Evolutionary conservation across 2,888 invertebrate species (phyloP), one percentile per base, ranked within the genome.

Genomic region (Gasteruption jaculator): DNA sequence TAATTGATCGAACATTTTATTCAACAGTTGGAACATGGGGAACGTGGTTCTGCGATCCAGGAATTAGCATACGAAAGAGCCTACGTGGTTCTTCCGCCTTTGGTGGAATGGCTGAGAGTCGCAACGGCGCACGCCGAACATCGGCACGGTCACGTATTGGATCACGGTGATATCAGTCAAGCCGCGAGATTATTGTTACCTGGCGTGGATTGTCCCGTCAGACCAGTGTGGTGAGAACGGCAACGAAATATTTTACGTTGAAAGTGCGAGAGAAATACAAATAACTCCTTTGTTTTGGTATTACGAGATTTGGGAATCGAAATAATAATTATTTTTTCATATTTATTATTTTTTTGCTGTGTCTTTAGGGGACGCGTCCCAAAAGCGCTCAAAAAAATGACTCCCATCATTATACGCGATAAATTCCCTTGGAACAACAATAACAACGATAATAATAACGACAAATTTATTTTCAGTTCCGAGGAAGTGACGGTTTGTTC

Each of bases 61-160:
- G 86, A 86, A 56, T 74, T 91, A 50, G 89, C 90, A 68, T 90
- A 89, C 49, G 89, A 88, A 72, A 78, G 91, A 38, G 90, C 91
- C 1, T 91, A 90, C 55, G 86, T 90, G 8, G 91, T 91, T 0
- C 73, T 91, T 49, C 92, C 92, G 1, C 92, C 92, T 8, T 74
- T 93, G 45, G 85, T 88, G n/a, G 92, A 92, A 73, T 93, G 92
- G 92, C 74, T 91, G 51, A 76, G 92, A 10, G 90, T 88, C 1
- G 82, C 85, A 4, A 80, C 85, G 0, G 88, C 91, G 2, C 90
- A 91, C 71, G 85, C 89, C 0, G 84, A 86, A 50, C 82, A 91
- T 62, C 78, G 90, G 5, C 83, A 85, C 46, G 85, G 89, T 2
- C 77, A 82, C 16, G 79, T 83, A 46, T 80, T 88, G 35, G 91